Conservation (phyloP, 2,888 invertebrate genomes). For the Sminthurides aquaticus region DNA sequence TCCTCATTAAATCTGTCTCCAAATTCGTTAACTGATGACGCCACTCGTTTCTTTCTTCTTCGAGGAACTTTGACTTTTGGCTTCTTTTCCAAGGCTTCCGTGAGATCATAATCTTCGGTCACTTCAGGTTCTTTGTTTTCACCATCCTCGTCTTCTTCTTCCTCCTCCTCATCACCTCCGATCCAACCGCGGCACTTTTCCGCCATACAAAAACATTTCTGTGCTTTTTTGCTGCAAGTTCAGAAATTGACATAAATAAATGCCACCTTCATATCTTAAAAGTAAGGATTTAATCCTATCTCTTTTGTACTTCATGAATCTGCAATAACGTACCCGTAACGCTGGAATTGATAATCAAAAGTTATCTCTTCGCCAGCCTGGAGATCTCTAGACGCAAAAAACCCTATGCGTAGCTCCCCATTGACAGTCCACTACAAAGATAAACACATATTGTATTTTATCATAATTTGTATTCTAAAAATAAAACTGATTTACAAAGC, state of each 20-base stretch:
- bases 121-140: constrained; percentile 46
- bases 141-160: constrained; percentile 47
- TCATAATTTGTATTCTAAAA: not conserved
- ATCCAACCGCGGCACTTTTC: constrained; percentile 89
- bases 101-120: constrained; percentile 45
- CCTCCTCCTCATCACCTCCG: constrained; percentile 73
- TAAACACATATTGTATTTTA: not conserved
- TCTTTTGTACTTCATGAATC: too few relatives aligned
- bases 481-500: too few relatives aligned
- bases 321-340: constrained; percentile 73
- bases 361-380: constrained; percentile 88
- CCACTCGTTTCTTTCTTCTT: constrained; percentile 6
- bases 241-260: too few relatives aligned
- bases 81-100: constrained; percentile 46
- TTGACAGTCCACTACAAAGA: constrained; percentile 70
- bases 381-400: constrained; percentile 82
- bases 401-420: constrained; percentile 88
- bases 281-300: not conserved
- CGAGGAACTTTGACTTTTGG: constrained; percentile 42
- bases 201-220: constrained; percentile 89
- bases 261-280: too few relatives aligned
- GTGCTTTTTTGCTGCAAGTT: constrained; percentile 74
- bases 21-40: constrained; percentile 1
- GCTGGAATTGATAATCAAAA: constrained; percentile 96
- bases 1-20: constrained; percentile 67